A percentile compares a stretch with the other conserved stretches of the same genome.
phyloP scores from a whole-genome alignment of 2,113 vertebrate genomes.

The Pongo abelii region DNA sequence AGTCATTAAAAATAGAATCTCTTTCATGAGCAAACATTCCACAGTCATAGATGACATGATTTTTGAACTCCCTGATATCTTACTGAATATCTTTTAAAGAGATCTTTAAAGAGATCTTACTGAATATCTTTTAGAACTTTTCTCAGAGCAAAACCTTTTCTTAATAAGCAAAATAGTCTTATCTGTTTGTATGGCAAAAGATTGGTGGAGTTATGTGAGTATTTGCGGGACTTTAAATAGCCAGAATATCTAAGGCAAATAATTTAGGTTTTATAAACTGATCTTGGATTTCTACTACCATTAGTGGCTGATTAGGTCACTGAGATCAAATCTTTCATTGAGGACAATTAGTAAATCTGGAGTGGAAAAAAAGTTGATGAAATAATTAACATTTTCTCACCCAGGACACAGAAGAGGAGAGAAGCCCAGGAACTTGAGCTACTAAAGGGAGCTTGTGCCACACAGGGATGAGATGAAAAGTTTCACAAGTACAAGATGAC shows the following conservation, averaged over 20 bases:
- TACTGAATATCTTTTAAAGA: neutral
- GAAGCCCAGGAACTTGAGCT: neutral
- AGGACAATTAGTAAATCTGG: neutral
- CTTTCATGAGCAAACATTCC: slow-evolving; percentile 34
- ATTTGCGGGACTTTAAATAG: neutral
- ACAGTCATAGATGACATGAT: neutral
- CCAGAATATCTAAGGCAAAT: neutral
- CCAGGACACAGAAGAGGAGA: neutral
- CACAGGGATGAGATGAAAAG: neutral
- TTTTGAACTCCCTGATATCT: neutral
- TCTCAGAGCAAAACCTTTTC: neutral
- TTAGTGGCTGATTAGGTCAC: neutral
- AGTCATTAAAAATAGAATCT: neutral
- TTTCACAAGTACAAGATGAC: neutral
- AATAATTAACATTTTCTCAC: neutral
- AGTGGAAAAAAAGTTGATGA: neutral
- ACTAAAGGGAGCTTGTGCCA: neutral
- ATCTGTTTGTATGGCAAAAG: neutral
- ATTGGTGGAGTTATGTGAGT: neutral
- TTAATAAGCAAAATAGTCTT: neutral
- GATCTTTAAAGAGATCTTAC: neutral
- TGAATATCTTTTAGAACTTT: neutral
- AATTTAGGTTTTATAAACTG: neutral
- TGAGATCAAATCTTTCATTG: neutral
- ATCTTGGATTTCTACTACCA: neutral